phyloP scores from a whole-genome alignment of 2,888 invertebrate genomes.

The Trissolcus japonicus region DNA sequence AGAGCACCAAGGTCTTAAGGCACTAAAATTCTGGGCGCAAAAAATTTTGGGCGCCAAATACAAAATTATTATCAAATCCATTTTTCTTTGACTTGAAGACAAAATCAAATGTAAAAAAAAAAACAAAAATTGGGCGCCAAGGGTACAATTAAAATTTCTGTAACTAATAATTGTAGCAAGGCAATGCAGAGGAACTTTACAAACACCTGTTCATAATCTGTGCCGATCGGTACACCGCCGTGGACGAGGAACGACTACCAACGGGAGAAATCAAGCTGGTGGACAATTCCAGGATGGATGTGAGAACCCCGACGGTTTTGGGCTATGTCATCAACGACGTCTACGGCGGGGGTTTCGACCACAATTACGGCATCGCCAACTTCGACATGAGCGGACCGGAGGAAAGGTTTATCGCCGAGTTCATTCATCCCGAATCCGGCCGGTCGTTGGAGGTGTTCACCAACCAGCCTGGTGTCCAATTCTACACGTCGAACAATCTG shows the following conservation, averaged over 20 bases:
- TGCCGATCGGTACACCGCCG: slow-evolving; percentile 86
- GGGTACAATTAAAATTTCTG: too few relatives aligned
- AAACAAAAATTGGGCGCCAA: too few relatives aligned
- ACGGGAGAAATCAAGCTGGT: slow-evolving; percentile 86
- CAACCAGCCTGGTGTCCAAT: slow-evolving; percentile 93
- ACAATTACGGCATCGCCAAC: slow-evolving; percentile 84
- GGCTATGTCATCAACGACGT: slow-evolving; percentile 83
- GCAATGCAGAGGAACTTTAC: slow-evolving; percentile 81
- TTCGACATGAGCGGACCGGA: slow-evolving; percentile 46
- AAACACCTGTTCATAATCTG: slow-evolving; percentile 85
- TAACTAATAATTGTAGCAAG: slow-evolving; percentile 74
- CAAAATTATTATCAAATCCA: too few relatives aligned
- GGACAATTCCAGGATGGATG: slow-evolving; percentile 84
- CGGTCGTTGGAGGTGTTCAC: slow-evolving; percentile 88
- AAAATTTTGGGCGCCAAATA: too few relatives aligned
- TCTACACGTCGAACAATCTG: slow-evolving; percentile 89
- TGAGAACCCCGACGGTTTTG: slow-evolving; percentile 82
- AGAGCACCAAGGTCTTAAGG: too few relatives aligned
- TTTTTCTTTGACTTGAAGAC: too few relatives aligned
- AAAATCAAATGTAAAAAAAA: too few relatives aligned
- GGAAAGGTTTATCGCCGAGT: slow-evolving; percentile 82
- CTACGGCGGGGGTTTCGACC: slow-evolving; percentile 86
- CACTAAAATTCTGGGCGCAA: too few relatives aligned
- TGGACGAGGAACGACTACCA: slow-evolving; percentile 84
- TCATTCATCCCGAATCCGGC: slow-evolving; percentile 83